These are phyloP conservation scores for Euplexia lucipara DNA, from an alignment of 2,888 invertebrate genomes.

Conservation along the genomic window DNA sequence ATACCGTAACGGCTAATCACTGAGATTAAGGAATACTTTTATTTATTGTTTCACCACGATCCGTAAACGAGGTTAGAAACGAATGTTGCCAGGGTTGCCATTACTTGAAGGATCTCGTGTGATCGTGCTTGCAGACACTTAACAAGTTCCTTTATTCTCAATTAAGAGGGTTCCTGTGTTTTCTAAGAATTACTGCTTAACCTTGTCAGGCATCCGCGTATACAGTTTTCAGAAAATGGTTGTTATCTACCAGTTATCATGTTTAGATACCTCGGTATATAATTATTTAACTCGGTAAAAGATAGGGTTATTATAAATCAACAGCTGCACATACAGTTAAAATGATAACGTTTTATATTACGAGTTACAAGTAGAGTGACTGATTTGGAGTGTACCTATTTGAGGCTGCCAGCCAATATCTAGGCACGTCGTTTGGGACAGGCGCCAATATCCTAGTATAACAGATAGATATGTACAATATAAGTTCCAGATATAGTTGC, in stretches of 20 bases:
- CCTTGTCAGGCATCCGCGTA: slow-evolving; percentile 22
- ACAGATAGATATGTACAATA: not conserved
- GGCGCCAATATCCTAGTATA: slow-evolving; percentile 47
- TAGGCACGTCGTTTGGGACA: slow-evolving; percentile 44
- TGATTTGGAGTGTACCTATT: slow-evolving; percentile 16
- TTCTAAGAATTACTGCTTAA: slow-evolving; percentile 25
- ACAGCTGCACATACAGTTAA: not conserved
- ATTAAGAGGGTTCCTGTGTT: slow-evolving; percentile 38
- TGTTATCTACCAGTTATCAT: not conserved
- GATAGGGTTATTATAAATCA: not conserved
- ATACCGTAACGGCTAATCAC: slow-evolving; percentile 16
- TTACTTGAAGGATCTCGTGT: slow-evolving; percentile 30
- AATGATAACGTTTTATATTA: slow-evolving; percentile 5
- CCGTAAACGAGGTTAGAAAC: slow-evolving; percentile 40
- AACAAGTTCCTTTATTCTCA: slow-evolving; percentile 43
- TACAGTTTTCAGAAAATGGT: slow-evolving; percentile 27
- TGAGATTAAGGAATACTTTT: slow-evolving; percentile 7
- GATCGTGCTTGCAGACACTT: slow-evolving; percentile 44
- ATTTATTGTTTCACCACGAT: slow-evolving; percentile 2
- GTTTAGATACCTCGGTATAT: not conserved
- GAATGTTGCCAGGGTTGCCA: slow-evolving; percentile 32
- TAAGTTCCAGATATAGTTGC: slow-evolving; percentile 23
- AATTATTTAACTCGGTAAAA: not conserved
- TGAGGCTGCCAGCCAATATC: slow-evolving; percentile 35
- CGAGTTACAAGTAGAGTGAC: slow-evolving; percentile 14